A percentile compares a stretch with the other conserved stretches of the same genome.
phyloP scores from a whole-genome alignment of 2,113 vertebrate species.

The Puntigrus tetrazona region DNA sequence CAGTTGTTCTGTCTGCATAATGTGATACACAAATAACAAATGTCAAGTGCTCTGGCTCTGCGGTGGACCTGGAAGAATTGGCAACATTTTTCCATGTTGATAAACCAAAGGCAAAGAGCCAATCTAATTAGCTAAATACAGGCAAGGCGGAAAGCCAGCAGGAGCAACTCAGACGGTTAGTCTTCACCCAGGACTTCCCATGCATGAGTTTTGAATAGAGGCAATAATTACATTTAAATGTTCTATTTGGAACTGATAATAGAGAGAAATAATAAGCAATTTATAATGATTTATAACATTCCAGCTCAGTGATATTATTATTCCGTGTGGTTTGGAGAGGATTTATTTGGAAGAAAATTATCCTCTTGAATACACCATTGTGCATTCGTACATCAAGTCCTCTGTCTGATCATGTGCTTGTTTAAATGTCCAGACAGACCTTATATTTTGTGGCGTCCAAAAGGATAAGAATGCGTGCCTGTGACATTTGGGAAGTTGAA shows the following conservation, averaged over 20 bases:
- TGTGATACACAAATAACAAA: conserved; percentile 49
- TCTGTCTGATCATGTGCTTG: not conserved
- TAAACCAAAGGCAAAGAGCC: conserved; percentile 53
- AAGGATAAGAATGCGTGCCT: not conserved
- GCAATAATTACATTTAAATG: conserved; percentile 47
- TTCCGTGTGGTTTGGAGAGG: not conserved
- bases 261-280: conserved; percentile 23
- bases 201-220: conserved; percentile 45
- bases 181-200: conserved; percentile 49
- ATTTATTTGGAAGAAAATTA: conserved; percentile 26
- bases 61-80: conserved; percentile 44
- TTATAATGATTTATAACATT: conserved; percentile 29
- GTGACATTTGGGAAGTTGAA: no score
- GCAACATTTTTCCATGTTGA: conserved; percentile 52
- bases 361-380: not conserved
- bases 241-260: conserved; percentile 48
- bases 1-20: conserved; percentile 23
- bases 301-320: conserved; percentile 6
- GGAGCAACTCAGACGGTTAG: conserved; percentile 41
- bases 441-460: not conserved
- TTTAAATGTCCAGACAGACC: conserved; percentile 16
- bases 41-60: conserved; percentile 46
- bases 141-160: conserved; percentile 49
- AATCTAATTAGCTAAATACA: conserved; percentile 57
- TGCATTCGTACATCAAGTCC: not conserved